phyloP scores from a whole-genome alignment of 2,113 vertebrate genomes.

The Pogonocichla stellata region DNA sequence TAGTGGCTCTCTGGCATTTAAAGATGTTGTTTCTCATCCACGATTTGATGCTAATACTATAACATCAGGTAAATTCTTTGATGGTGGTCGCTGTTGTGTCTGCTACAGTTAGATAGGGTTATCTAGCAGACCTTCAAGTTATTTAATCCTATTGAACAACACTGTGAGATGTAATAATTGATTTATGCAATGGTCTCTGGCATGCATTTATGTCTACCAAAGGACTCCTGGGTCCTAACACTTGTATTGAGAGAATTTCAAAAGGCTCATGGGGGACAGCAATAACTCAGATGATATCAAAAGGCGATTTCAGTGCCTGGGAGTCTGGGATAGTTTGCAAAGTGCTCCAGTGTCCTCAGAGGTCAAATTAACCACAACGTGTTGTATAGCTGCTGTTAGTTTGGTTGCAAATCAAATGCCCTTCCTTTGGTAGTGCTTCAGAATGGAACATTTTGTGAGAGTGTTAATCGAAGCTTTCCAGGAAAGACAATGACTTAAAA shows the following conservation, averaged over 20 bases:
- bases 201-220: background rate
- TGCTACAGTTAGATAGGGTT: background rate
- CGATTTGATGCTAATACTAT: background rate
- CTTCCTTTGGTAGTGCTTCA: background rate
- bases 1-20: background rate
- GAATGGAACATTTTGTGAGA: background rate
- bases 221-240: background rate
- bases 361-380: background rate
- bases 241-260: constrained; percentile 20
- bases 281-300: constrained; percentile 43
- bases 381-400: background rate
- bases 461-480: background rate
- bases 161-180: background rate
- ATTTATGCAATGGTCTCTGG: constrained; percentile 10
- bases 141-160: background rate
- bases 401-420: constrained; percentile 32
- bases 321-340: background rate
- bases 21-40: background rate
- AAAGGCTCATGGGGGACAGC: background rate
- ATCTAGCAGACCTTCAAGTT: background rate
- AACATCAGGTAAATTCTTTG: background rate
- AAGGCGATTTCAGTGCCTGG: background rate
- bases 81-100: background rate
- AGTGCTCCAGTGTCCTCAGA: constrained; percentile 14
- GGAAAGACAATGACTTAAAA: background rate